Percentiles rank a stretch among this genome's conserved stretches.
phyloP scores from a whole-genome alignment of 2,113 vertebrate genomes.

The Gallinago jamesoni region DNA sequence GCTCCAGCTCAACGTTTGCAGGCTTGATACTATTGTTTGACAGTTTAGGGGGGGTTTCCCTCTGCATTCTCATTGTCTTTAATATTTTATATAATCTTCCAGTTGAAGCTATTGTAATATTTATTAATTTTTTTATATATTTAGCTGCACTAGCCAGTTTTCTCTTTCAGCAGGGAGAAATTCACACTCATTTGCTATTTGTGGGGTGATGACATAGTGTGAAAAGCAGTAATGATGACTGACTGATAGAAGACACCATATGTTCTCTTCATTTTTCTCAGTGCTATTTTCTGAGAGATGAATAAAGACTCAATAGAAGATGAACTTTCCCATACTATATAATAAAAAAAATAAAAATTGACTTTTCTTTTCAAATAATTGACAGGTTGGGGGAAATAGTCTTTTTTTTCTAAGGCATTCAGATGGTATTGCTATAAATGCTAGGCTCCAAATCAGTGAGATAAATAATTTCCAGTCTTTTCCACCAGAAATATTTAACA shows the following conservation, averaged over 20 bases:
- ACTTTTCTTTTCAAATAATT: conserved; percentile 12
- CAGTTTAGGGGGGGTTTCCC: conserved; percentile 39
- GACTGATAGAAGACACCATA: conserved; percentile 68
- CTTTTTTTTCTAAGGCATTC: neutral
- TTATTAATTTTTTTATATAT: conserved; percentile 8
- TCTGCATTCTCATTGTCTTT: conserved; percentile 35
- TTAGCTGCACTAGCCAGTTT: conserved; percentile 24
- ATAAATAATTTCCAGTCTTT: conserved; percentile 6
- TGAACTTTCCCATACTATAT: neutral
- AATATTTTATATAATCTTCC: conserved; percentile 55
- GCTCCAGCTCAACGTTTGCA: conserved; percentile 15
- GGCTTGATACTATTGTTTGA: conserved; percentile 52
- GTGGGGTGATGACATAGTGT: conserved; percentile 50
- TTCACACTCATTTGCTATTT: conserved; percentile 65
- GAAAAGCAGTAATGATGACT: conserved; percentile 67
- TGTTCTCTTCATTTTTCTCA: conserved; percentile 55
- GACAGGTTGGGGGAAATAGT: neutral
- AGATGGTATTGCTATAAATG: conserved; percentile 8
- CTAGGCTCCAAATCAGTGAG: neutral
- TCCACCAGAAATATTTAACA: neutral
- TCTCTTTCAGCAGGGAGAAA: conserved; percentile 41
- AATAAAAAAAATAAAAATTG: neutral
- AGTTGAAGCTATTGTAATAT: conserved; percentile 36
- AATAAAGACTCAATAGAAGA: conserved; percentile 41
- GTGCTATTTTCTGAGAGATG: conserved; percentile 43